Evolutionary conservation across 2,888 invertebrate species (phyloP), one percentile per base, ranked within the genome.

Genomic region (Heliconius hortense): DNA sequence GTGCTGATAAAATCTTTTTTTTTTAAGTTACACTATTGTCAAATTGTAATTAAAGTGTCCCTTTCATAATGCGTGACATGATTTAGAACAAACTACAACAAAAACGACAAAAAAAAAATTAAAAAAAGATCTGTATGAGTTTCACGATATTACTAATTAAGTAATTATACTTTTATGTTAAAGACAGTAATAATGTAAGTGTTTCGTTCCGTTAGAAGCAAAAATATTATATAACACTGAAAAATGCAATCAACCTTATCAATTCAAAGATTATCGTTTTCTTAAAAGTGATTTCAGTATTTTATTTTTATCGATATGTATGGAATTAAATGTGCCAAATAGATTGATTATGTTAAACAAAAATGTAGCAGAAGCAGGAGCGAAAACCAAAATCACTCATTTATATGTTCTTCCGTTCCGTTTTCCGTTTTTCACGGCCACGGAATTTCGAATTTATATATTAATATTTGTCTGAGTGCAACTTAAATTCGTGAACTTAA

Each of bases 1-100:
- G 18, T 39, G 43, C 13, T 43, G 28, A 62, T 48, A 48, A 48
- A 48, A 21, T 48, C 8, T 4, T 21, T 63, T 21, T 21, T 60
- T 63, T 63, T 64, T 35, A n/a, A n/a, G 48, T 53, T 28, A 68
- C 13, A 48, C 11, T 2, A 39, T 43, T 66, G 66, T 43, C 39
- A 3, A 48, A 31, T 56, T n/a, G 4, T 31, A n/a, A 69, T 35
- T 24, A 18, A 15, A 56, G 53, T 31, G 53, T n/a, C 53, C 48
- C n/a, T 69, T 26, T 39, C 2, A 69, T 31, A 53, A 31, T 56
- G 21, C 31, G 69, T 69, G 56, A 56, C 69, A 56, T 69, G 69
- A 56, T 69, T 69, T 69, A 69, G 56, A 35, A 56, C 69, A 56
- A 66, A 43, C 35, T 64, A 28, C 11, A 67, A 28, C 53, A n/a